phyloP scores from a whole-genome alignment of 2,888 invertebrate species.

The Eristalis arbustorum region DNA sequence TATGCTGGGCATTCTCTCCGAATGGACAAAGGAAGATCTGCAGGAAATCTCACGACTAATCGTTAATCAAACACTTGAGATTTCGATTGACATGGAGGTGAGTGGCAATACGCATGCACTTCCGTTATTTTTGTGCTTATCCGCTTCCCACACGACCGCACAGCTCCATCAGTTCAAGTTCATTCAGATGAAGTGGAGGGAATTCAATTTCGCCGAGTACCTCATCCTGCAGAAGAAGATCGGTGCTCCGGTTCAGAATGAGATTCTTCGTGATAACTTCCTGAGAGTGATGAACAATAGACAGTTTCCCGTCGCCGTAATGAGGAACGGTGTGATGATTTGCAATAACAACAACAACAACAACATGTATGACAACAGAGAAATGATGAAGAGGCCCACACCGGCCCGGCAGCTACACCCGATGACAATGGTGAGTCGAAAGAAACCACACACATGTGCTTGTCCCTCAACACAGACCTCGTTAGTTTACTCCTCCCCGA shows the following conservation, averaged over 20 bases:
- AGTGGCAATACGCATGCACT: constrained; percentile 36
- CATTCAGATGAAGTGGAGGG: constrained; percentile 77
- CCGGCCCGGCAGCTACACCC: constrained; percentile 38
- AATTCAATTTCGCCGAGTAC: constrained; percentile 77
- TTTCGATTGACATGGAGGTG: constrained; percentile 75
- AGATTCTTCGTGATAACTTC: constrained; percentile 77
- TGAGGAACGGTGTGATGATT: constrained; percentile 41
- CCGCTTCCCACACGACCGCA: neutral
- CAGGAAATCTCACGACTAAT: constrained; percentile 74
- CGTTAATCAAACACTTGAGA: constrained; percentile 74
- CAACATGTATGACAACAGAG: constrained; percentile 62
- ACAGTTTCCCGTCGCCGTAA: constrained; percentile 37
- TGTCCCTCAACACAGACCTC: neutral
- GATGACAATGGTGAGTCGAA: constrained; percentile 32
- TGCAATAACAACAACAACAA: constrained; percentile 60
- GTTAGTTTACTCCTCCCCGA: neutral
- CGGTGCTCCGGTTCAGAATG: constrained; percentile 76
- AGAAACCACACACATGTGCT: no score
- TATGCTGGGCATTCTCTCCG: constrained; percentile 77
- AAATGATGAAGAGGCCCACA: constrained; percentile 26
- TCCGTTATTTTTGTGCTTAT: neutral
- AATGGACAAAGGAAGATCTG: constrained; percentile 76
- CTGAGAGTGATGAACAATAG: constrained; percentile 75
- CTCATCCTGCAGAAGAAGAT: constrained; percentile 78
- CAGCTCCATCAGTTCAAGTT: constrained; percentile 77